Evolutionary conservation across 2,888 invertebrate genomes (phyloP).

Genomic region (Xestia ashworthii): DNA sequence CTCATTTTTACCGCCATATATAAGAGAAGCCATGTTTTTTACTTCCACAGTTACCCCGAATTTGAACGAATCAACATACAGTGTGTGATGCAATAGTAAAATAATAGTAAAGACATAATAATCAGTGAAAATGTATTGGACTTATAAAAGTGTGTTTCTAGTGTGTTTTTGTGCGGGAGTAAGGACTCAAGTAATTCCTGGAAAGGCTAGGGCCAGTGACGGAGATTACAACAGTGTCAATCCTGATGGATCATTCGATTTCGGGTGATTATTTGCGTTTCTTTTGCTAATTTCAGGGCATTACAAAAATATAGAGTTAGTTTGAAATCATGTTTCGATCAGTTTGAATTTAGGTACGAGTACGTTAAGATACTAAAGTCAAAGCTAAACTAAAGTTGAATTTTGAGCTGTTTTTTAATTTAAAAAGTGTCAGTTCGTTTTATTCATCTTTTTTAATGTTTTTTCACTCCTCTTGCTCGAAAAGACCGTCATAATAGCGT

Average conservation of each 20-base stretch:
- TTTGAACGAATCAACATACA: conserved; percentile 68
- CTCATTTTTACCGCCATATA: conserved; percentile 88
- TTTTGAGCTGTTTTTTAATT: background rate
- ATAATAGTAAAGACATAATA: conserved; percentile 49
- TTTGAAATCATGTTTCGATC: background rate
- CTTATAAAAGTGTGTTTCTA: conserved; percentile 77
- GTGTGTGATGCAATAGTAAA: conserved; percentile 65
- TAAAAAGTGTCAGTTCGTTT: background rate
- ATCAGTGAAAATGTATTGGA: conserved; percentile 81
- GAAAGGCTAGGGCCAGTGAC: conserved; percentile 87
- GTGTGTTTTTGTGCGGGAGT: conserved; percentile 83
- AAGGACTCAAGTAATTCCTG: conserved; percentile 87
- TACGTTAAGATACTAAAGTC: too few species aligned
- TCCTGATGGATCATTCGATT: conserved; percentile 94
- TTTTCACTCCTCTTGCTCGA: too few species aligned
- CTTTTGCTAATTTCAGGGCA: background rate
- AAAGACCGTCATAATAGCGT: too few species aligned
- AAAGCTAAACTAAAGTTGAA: background rate
- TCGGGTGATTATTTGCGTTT: conserved; percentile 89
- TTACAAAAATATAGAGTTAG: background rate
- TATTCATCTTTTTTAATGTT: background rate
- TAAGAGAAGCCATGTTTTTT: conserved; percentile 86
- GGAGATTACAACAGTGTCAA: conserved; percentile 92
- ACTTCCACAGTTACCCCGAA: conserved; percentile 82
- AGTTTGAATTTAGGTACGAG: background rate